Percentiles rank a stretch among this genome's conserved stretches.
Conservation (phyloP, 2,888 invertebrate species). For the Polydesmus complanatus region DNA sequence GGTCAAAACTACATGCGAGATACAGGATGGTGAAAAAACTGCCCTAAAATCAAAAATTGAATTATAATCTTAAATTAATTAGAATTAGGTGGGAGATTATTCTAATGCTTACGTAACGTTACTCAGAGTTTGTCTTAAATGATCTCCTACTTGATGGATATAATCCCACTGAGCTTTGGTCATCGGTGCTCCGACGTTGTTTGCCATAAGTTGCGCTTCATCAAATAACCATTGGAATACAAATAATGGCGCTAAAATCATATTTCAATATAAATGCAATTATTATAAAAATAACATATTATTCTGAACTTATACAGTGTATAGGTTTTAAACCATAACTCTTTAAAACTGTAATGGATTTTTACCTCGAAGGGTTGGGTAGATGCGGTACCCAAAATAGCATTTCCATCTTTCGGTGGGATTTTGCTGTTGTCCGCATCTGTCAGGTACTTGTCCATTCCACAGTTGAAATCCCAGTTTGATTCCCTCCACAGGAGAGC, state of each 20-base stretch:
- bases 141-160: slow-evolving; percentile 77
- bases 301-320: too few species aligned
- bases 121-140: slow-evolving; percentile 61
- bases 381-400: slow-evolving; percentile 78
- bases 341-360: too few species aligned
- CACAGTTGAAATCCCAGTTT: slow-evolving; percentile 56
- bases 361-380: slow-evolving; percentile 66
- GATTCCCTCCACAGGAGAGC: slow-evolving; percentile 50
- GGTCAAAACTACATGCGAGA: slow-evolving; percentile 78
- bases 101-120: slow-evolving; percentile 50
- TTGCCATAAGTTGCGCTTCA: slow-evolving; percentile 83
- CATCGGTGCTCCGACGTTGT: slow-evolving; percentile 77
- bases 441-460: slow-evolving; percentile 63
- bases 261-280: too few species aligned
- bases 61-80: background rate
- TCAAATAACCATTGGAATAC: slow-evolving; percentile 92
- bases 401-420: slow-evolving; percentile 71
- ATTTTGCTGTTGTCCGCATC: slow-evolving; percentile 52
- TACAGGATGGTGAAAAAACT: slow-evolving; percentile 83
- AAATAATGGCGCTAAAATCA: slow-evolving; percentile 60
- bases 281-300: too few species aligned
- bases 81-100: slow-evolving; percentile 1
- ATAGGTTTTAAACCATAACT: too few species aligned
- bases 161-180: slow-evolving; percentile 87
- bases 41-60: slow-evolving; percentile 38